Evolutionary conservation across 2,797 vertebrate genomes (phyloP).

Genomic region (Mus minutoides): DNA sequence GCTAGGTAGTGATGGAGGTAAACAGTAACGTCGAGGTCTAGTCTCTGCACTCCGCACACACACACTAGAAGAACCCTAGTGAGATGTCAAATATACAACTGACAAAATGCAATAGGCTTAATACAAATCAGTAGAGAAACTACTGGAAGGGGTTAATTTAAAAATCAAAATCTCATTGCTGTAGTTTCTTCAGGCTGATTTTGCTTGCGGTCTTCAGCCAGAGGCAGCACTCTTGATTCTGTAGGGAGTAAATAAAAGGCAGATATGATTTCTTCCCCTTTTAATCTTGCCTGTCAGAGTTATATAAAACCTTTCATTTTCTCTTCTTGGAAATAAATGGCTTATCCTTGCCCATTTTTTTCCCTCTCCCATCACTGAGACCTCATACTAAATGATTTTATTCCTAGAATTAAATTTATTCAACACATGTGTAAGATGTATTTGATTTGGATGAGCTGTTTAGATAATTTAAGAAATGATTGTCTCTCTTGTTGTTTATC

Average conservation of each 20-base stretch:
- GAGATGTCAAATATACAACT: background rate
- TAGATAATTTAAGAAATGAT: slow-evolving; percentile 29
- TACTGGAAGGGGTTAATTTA: background rate
- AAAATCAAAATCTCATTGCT: background rate
- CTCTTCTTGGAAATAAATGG: slow-evolving; percentile 27
- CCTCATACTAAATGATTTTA: background rate
- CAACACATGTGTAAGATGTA: background rate
- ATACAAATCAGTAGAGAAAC: slow-evolving; percentile 14
- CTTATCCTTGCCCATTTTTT: background rate
- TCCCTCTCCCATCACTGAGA: background rate
- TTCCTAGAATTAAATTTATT: slow-evolving; percentile 43
- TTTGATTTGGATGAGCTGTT: slow-evolving; percentile 51
- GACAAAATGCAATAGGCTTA: background rate
- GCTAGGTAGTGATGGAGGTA: background rate
- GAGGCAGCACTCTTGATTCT: background rate
- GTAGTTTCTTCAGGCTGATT: background rate
- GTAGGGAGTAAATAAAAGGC: background rate
- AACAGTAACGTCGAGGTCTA: background rate
- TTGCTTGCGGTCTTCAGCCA: background rate
- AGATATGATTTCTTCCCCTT: background rate
- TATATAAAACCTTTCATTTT: slow-evolving; percentile 53
- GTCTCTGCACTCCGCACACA: background rate
- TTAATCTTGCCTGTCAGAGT: slow-evolving; percentile 51
- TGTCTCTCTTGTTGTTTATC: slow-evolving; percentile 55
- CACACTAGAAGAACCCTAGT: too few relatives aligned